A percentile compares a stretch with the other conserved stretches of the same genome.
Conservation (phyloP, 2,888 invertebrate species). For the Sinopyrophorus schimmeli region DNA sequence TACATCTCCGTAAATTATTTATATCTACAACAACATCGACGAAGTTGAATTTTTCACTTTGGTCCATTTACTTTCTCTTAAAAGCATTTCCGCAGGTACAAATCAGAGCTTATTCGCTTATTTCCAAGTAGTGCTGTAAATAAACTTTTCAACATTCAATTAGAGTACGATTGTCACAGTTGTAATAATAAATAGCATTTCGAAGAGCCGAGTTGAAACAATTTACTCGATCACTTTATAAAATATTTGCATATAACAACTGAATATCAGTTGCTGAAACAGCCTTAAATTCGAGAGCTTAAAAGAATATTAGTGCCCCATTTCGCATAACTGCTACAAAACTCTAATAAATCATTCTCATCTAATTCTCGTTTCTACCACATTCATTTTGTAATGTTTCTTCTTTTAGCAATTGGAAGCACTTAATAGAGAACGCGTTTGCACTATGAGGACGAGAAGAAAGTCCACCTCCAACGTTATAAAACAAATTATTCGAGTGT, state of each 20-base stretch:
- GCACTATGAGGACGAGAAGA: too few relatives aligned
- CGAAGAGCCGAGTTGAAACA: background rate
- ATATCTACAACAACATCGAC: conserved; percentile 12
- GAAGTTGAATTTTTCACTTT: conserved; percentile 13
- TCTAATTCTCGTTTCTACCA: too few relatives aligned
- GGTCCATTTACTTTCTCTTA: conserved; percentile 19
- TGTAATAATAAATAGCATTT: conserved; percentile 4
- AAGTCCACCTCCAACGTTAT: too few relatives aligned
- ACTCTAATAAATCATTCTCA: too few relatives aligned
- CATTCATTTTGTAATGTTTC: too few relatives aligned
- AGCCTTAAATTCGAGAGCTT: too few relatives aligned
- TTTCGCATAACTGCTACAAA: too few relatives aligned
- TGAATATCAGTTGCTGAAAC: conserved; percentile 30
- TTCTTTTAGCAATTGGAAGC: conserved; percentile 34
- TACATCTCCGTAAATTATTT: conserved; percentile 11
- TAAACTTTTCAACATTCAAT: conserved; percentile 1
- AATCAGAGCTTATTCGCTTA: conserved; percentile 5
- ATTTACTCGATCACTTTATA: conserved; percentile 18
- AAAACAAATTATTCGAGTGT: conserved; percentile 42
- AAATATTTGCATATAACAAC: conserved; percentile 21
- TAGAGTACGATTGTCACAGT: conserved; percentile 13
- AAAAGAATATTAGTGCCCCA: conserved; percentile 1
- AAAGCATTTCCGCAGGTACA: conserved; percentile 16
- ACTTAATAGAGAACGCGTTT: conserved; percentile 26
- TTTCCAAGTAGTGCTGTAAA: conserved; percentile 8